Conservation (phyloP, 2,888 invertebrate species). For the Drosophila borealis region DNA sequence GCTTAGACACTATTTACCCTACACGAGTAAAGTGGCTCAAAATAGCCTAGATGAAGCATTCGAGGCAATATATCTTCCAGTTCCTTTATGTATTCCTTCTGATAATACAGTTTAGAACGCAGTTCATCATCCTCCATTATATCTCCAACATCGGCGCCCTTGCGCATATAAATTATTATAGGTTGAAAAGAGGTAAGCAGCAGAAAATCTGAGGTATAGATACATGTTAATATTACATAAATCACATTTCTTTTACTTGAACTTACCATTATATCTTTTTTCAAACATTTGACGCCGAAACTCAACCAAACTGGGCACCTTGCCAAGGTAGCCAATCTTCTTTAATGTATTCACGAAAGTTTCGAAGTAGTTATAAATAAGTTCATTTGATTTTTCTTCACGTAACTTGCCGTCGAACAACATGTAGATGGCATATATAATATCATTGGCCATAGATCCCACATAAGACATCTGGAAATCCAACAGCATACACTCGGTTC, state of each 20-base stretch:
- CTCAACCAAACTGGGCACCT: constrained; percentile 53
- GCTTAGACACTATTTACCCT: not conserved
- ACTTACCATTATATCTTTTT: constrained; percentile 53
- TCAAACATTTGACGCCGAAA: constrained; percentile 56
- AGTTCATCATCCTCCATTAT: constrained; percentile 11
- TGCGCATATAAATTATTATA: constrained; percentile 27
- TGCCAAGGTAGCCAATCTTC: constrained; percentile 49
- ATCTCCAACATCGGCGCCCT: constrained; percentile 23
- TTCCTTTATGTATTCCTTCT: constrained; percentile 32
- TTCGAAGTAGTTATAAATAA: constrained; percentile 61
- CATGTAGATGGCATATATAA: constrained; percentile 59
- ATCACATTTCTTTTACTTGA: too few relatives aligned
- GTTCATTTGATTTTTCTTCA: constrained; percentile 46
- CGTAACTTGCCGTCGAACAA: constrained; percentile 48
- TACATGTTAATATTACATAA: not conserved
- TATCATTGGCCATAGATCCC: constrained; percentile 60
- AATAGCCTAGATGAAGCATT: constrained; percentile 43
- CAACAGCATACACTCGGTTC: constrained; percentile 55
- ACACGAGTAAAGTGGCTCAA: constrained; percentile 16
- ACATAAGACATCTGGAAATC: constrained; percentile 67
- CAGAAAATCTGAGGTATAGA: constrained; percentile 31
- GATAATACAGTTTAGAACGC: constrained; percentile 11
- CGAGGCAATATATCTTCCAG: constrained; percentile 35
- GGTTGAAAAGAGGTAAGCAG: constrained; percentile 39
- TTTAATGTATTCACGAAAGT: constrained; percentile 51